A percentile compares a stretch with the other conserved stretches of the same genome.
phyloP scores from a whole-genome alignment of 2,797 vertebrate species.

The Phataginus tricuspis region DNA sequence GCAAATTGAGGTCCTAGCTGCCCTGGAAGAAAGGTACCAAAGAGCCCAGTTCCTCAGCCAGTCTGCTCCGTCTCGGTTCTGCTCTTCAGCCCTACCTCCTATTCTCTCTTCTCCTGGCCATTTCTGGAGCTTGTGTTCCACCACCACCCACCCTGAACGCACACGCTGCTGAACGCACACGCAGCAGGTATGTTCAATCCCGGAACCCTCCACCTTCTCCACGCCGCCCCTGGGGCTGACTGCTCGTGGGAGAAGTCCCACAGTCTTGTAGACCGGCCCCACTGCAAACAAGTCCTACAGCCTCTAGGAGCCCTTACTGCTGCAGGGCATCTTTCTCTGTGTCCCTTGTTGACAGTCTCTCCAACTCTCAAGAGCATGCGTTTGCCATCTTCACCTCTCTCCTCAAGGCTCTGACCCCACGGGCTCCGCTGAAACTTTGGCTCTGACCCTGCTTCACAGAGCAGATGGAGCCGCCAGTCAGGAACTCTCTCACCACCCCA shows the following conservation, averaged over 20 bases:
- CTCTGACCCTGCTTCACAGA: background rate
- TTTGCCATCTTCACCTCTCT: background rate
- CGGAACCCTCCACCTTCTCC: background rate
- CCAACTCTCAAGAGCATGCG: background rate
- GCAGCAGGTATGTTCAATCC: too few species aligned
- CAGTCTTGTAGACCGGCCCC: background rate
- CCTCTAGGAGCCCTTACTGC: accelerated
- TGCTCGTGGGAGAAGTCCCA: background rate
- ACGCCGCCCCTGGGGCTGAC: background rate
- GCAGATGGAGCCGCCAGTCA: background rate
- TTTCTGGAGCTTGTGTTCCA: background rate
- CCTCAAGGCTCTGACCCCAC: background rate
- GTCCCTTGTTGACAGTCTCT: background rate
- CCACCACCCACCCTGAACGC: background rate
- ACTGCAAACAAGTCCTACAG: background rate
- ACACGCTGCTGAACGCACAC: accelerated
- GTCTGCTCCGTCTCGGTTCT: background rate
- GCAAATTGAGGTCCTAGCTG: background rate
- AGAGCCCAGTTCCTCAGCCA: background rate
- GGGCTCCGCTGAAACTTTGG: background rate
- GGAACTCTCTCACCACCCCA: background rate
- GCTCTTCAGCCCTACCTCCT: background rate
- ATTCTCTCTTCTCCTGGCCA: background rate
- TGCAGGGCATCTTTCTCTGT: background rate
- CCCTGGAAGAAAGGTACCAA: background rate